These are phyloP conservation scores for Phoronis australis DNA, from an alignment of 2,888 invertebrate species.

Conservation along the genomic window DNA sequence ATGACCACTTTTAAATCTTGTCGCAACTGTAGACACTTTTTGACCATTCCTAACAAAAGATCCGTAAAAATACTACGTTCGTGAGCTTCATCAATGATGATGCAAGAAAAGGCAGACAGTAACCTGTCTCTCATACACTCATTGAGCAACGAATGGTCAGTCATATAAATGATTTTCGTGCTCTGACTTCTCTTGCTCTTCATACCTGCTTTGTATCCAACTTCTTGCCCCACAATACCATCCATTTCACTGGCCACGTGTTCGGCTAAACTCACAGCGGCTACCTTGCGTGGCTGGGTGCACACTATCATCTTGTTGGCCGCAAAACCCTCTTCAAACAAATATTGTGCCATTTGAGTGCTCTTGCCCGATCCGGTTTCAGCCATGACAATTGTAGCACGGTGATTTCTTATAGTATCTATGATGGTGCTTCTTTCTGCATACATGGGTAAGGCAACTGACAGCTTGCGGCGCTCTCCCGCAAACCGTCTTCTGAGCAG, in stretches of 20 bases:
- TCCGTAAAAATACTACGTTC: slow-evolving; percentile 51
- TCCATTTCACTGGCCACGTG: slow-evolving; percentile 45
- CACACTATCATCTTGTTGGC: slow-evolving; percentile 37
- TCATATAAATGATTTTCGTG: slow-evolving; percentile 44
- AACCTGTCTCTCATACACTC: slow-evolving; percentile 35
- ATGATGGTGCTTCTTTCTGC: slow-evolving; percentile 32
- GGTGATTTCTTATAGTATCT: slow-evolving; percentile 24
- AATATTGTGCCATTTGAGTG: slow-evolving; percentile 50
- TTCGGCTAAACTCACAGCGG: slow-evolving; percentile 47
- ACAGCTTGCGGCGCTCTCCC: slow-evolving; percentile 27
- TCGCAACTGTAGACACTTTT: slow-evolving; percentile 26
- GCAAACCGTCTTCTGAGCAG: slow-evolving; percentile 22
- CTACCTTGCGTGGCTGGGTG: slow-evolving; percentile 52
- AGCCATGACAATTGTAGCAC: slow-evolving; percentile 42
- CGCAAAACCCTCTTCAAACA: slow-evolving; percentile 33
- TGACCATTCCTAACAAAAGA: slow-evolving; percentile 49
- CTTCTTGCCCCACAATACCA: slow-evolving; percentile 29
- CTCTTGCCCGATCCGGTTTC: slow-evolving; percentile 54
- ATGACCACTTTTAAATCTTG: slow-evolving; percentile 44
- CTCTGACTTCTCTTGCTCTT: slow-evolving; percentile 16
- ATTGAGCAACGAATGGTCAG: slow-evolving; percentile 48
- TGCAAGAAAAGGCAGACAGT: slow-evolving; percentile 24
- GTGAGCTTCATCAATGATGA: slow-evolving; percentile 53
- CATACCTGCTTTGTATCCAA: slow-evolving; percentile 43
- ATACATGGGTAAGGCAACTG: slow-evolving; percentile 39